These are phyloP conservation scores for Zosterops japonicus DNA, from an alignment of 2,113 vertebrate genomes.

Conservation along the genomic window DNA sequence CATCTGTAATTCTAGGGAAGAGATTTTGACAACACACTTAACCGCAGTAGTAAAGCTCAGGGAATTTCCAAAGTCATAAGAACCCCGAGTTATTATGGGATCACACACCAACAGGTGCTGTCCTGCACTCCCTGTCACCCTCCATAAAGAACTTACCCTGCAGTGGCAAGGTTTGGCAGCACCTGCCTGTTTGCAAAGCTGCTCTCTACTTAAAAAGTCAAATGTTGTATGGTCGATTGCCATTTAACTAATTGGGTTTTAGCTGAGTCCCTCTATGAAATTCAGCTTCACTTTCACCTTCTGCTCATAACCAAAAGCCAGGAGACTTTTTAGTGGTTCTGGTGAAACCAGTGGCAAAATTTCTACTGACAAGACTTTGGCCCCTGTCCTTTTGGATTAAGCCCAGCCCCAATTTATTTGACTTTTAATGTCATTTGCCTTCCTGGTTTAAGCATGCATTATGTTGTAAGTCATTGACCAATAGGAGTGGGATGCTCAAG, in stretches of 20 bases:
- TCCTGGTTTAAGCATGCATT: background rate
- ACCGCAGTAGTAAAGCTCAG: slow-evolving; percentile 13
- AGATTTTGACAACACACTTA: slow-evolving; percentile 36
- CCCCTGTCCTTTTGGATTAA: background rate
- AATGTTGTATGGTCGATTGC: background rate
- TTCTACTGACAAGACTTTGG: background rate
- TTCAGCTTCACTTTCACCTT: background rate
- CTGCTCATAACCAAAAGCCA: background rate
- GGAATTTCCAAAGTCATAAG: background rate
- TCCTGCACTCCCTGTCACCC: background rate
- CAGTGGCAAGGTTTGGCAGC: background rate
- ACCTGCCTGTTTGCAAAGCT: background rate
- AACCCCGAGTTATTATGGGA: background rate
- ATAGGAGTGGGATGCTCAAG: background rate
- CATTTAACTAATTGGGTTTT: background rate
- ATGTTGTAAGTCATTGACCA: background rate
- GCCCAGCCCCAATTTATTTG: background rate
- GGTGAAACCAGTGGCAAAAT: background rate
- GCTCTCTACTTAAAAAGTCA: background rate
- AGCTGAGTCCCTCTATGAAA: background rate
- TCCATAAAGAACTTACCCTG: background rate
- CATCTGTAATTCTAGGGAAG: slow-evolving; percentile 58
- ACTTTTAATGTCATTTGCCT: background rate
- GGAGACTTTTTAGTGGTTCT: background rate
- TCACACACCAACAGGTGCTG: background rate